Percentiles rank a stretch among this genome's conserved stretches.
These are phyloP conservation scores for Ectobius pallidus DNA, from an alignment of 2,888 invertebrate species.

Conservation along the genomic window DNA sequence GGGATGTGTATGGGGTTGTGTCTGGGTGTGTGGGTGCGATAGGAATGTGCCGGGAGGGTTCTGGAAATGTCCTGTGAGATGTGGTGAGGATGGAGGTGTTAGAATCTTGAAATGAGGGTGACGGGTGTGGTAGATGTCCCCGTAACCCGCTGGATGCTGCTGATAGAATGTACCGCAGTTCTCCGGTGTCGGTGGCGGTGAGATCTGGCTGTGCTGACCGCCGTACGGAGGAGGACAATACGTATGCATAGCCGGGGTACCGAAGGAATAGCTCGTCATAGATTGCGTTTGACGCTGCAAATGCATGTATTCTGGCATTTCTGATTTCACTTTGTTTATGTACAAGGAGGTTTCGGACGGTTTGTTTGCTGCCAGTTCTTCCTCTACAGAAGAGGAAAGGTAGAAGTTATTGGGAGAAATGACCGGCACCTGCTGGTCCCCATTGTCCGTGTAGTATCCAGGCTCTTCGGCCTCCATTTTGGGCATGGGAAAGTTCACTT, in stretches of 20 bases:
- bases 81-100: slow-evolving; percentile 57
- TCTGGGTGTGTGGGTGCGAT: slow-evolving; percentile 28
- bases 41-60: slow-evolving; percentile 28
- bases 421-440: slow-evolving; percentile 43
- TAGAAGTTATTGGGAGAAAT: slow-evolving; percentile 36
- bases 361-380: slow-evolving; percentile 27
- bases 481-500: slow-evolving; percentile 28
- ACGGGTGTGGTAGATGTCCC: slow-evolving; percentile 42
- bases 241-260: slow-evolving; percentile 36
- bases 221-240: slow-evolving; percentile 45
- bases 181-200: slow-evolving; percentile 56
- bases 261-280: slow-evolving; percentile 23
- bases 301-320: slow-evolving; percentile 30
- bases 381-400: slow-evolving; percentile 25
- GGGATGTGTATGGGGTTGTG: slow-evolving; percentile 1
- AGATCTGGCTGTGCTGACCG: slow-evolving; percentile 50
- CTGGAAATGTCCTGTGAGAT: slow-evolving; percentile 50
- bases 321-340: slow-evolving; percentile 40
- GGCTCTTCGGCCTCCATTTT: slow-evolving; percentile 34
- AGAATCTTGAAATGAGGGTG: slow-evolving; percentile 50
- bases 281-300: too few relatives aligned
- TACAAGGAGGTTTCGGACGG: slow-evolving; percentile 34
- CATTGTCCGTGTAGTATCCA: slow-evolving; percentile 42
- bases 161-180: slow-evolving; percentile 46
- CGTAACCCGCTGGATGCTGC: slow-evolving; percentile 37